These are phyloP conservation scores for Phaethon lepturus DNA, from an alignment of 2,113 vertebrate genomes.

Conservation along the genomic window DNA sequence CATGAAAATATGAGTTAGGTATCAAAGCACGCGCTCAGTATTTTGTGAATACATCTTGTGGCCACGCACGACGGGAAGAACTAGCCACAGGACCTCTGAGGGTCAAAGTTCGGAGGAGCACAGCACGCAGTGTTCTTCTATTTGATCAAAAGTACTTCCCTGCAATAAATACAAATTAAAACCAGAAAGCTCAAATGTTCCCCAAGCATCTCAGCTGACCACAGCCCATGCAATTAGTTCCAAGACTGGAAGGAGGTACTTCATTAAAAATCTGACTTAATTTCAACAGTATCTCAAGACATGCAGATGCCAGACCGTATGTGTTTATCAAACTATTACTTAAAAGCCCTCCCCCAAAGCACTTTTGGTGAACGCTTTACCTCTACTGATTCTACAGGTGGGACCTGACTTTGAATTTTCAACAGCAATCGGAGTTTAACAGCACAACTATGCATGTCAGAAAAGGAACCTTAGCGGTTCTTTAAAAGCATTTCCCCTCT, in stretches of 20 bases:
- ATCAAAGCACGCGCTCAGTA: background rate
- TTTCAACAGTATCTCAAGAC: slow-evolving; percentile 14
- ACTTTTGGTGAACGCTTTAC: slow-evolving; percentile 12
- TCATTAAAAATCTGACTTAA: slow-evolving; percentile 40
- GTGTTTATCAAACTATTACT: background rate
- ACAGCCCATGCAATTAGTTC: background rate
- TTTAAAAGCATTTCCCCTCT: background rate
- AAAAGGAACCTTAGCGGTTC: background rate
- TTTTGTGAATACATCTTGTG: background rate
- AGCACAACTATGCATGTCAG: background rate
- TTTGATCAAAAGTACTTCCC: background rate
- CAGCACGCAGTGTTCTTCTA: background rate
- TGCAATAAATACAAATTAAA: slow-evolving; percentile 26
- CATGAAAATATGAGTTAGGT: background rate
- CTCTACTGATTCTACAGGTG: background rate
- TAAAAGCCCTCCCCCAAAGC: slow-evolving; percentile 31
- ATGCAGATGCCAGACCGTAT: background rate
- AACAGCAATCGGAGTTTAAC: background rate
- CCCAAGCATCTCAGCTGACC: background rate
- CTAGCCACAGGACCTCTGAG: background rate
- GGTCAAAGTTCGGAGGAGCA: background rate
- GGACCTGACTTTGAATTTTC: background rate
- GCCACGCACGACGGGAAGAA: background rate
- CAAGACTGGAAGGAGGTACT: background rate
- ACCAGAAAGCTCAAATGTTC: background rate